Evolutionary conservation across 2,888 invertebrate species (phyloP).

Genomic region (Leptopilina myrica): DNA sequence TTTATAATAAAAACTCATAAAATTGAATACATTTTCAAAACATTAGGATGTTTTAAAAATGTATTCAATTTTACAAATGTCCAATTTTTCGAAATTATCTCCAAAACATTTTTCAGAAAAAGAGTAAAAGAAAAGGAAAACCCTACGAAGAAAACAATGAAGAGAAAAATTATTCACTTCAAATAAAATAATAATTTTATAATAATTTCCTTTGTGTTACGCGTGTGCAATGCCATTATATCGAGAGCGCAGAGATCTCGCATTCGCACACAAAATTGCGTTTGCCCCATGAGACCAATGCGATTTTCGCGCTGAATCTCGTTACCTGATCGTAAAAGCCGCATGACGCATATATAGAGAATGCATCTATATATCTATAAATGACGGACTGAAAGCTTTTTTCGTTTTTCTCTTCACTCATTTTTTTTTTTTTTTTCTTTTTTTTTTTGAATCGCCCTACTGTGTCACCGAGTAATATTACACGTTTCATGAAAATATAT

Average conservation of each 20-base stretch:
- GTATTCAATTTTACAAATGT: too few species aligned
- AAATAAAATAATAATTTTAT: background rate
- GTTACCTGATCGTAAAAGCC: constrained; percentile 27
- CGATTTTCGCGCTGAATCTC: constrained; percentile 30
- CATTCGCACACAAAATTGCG: constrained; percentile 1
- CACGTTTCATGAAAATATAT: too few species aligned
- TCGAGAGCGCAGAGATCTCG: constrained; percentile 5
- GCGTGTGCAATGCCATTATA: background rate
- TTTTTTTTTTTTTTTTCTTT: background rate
- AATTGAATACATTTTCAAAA: too few species aligned
- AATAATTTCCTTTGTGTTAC: constrained; percentile 14
- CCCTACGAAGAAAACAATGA: too few species aligned
- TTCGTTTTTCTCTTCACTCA: background rate
- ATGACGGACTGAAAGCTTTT: constrained; percentile 19
- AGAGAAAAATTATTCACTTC: background rate
- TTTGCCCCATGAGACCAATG: constrained; percentile 22
- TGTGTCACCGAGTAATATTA: too few species aligned
- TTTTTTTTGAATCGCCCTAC: too few species aligned
- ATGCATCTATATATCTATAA: constrained; percentile 5
- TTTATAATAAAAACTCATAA: too few species aligned
- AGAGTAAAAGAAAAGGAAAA: too few species aligned
- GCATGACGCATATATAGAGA: background rate
- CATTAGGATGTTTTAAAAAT: too few species aligned
- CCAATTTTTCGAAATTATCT: too few species aligned
- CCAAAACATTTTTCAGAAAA: too few species aligned